Conservation (phyloP, 2,113 vertebrate species). For the Bubo scandiacus region DNA sequence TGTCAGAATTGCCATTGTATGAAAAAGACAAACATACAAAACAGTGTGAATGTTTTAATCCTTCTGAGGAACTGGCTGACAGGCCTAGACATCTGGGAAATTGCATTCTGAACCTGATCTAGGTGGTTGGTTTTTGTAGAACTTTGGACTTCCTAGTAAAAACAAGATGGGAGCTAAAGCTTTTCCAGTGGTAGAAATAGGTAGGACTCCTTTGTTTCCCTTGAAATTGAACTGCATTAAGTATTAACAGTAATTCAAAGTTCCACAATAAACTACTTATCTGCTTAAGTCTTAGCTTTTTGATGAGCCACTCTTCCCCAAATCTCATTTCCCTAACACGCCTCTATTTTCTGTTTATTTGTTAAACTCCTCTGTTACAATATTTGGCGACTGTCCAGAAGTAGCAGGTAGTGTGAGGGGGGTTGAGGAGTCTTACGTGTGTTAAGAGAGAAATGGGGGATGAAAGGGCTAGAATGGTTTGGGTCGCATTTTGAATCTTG, state of each 20-base stretch:
- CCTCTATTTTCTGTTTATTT: background rate
- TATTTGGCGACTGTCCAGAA: background rate
- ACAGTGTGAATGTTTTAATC: background rate
- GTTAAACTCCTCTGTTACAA: background rate
- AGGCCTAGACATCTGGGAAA: background rate
- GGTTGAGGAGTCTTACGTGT: background rate
- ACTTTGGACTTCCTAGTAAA: background rate
- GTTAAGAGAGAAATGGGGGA: background rate
- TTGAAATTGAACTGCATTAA: background rate
- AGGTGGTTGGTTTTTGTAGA: background rate
- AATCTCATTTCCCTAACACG: background rate
- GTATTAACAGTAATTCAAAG: background rate
- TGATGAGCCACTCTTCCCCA: background rate
- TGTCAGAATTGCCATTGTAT: background rate
- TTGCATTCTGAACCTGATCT: background rate
- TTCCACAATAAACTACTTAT: background rate
- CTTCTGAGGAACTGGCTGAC: background rate
- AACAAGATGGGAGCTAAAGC: background rate
- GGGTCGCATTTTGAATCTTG: background rate
- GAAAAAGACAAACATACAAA: background rate
- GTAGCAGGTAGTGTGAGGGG: background rate
- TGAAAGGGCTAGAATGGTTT: background rate
- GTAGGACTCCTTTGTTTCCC: background rate
- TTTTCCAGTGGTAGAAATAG: background rate
- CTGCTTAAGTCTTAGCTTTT: background rate